These are phyloP conservation scores for Oncorhynchus tshawytscha DNA, from an alignment of 2,113 vertebrate species.

Conservation along the genomic window DNA sequence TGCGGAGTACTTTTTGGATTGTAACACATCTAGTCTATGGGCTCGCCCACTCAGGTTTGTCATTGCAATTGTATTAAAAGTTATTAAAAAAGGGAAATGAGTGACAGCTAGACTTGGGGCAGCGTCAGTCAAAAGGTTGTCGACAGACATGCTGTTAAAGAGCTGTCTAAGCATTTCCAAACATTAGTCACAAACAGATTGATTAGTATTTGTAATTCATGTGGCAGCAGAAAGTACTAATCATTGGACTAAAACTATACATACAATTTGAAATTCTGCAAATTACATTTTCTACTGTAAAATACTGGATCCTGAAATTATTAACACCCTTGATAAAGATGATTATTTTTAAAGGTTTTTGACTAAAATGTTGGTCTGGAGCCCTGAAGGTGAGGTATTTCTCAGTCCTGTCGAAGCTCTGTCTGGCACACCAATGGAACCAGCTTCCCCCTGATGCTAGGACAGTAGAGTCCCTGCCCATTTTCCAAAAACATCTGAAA, in stretches of 20 bases:
- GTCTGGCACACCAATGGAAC: too few relatives aligned
- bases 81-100: conserved; percentile 37
- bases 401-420: too few relatives aligned
- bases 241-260: neutral
- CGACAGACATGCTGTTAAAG: conserved; percentile 56
- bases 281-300: too few relatives aligned
- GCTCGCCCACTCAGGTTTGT: neutral
- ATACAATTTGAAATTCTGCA: neutral
- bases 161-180: neutral
- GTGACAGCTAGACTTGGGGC: neutral
- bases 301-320: too few relatives aligned
- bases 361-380: too few relatives aligned
- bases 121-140: conserved; percentile 21
- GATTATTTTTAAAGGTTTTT: too few relatives aligned
- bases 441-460: too few relatives aligned
- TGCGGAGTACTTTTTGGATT: conserved; percentile 23
- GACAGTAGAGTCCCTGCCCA: too few relatives aligned
- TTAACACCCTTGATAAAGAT: too few relatives aligned
- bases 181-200: neutral
- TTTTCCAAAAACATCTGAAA: too few relatives aligned
- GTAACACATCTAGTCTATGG: conserved; percentile 14
- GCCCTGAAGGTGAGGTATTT: too few relatives aligned
- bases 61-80: conserved; percentile 28
- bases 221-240: neutral
- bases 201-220: neutral